phyloP scores from a whole-genome alignment of 2,113 vertebrate species.

The Ia io region DNA sequence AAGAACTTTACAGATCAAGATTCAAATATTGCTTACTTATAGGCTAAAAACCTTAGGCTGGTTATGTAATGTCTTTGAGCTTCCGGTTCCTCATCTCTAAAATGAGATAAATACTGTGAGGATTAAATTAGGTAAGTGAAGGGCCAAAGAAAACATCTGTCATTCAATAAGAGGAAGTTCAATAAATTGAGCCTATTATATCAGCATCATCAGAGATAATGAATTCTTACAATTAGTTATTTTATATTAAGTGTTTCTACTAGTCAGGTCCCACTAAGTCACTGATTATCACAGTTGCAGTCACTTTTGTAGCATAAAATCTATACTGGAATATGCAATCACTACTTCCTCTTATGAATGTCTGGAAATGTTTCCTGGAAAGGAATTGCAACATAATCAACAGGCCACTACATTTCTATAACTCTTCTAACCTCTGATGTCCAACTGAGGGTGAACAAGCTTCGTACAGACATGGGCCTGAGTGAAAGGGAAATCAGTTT shows the following conservation, averaged over 20 bases:
- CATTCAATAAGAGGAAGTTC: not conserved
- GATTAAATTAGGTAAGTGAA: not conserved
- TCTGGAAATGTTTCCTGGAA: not conserved
- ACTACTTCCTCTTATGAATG: not conserved
- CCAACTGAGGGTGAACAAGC: not conserved
- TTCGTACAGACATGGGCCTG: not conserved
- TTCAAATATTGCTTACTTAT: not conserved
- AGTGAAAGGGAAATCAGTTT: not conserved
- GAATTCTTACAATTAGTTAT: constrained; percentile 6
- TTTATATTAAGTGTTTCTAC: not conserved
- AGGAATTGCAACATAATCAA: constrained; percentile 6
- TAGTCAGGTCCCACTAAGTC: not conserved
- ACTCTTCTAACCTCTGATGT: not conserved
- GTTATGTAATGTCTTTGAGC: not conserved
- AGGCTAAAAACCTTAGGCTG: not conserved
- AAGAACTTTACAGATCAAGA: not conserved
- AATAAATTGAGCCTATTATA: not conserved
- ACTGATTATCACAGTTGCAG: not conserved
- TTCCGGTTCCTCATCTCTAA: not conserved
- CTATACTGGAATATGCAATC: not conserved
- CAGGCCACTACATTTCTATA: not conserved
- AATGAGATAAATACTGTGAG: not conserved
- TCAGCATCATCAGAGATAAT: not conserved
- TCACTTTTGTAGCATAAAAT: not conserved
- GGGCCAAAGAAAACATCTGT: not conserved